Percentiles rank a stretch among this genome's conserved stretches.
phyloP scores from a whole-genome alignment of 2,888 invertebrate genomes.

The Ophraella communa region DNA sequence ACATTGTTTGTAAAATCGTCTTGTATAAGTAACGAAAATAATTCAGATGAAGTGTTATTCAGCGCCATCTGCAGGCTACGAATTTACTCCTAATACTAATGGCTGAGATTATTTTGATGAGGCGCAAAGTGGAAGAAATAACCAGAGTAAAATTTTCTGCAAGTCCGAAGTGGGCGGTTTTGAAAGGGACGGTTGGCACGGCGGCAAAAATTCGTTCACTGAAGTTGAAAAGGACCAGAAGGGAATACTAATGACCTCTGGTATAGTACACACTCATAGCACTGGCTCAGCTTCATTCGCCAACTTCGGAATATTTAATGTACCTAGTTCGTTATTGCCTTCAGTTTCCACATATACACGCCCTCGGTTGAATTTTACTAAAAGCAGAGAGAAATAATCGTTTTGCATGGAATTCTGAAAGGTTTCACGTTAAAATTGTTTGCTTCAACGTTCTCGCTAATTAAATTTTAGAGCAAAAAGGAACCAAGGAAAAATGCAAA shows the following conservation, averaged over 20 bases:
- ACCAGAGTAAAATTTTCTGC: slow-evolving; percentile 20
- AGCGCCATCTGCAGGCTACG: not conserved
- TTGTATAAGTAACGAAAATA: too few species aligned
- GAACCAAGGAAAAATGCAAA: not conserved
- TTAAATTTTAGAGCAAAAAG: not conserved
- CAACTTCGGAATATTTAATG: slow-evolving; percentile 33
- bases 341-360: slow-evolving; percentile 29
- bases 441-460: not conserved
- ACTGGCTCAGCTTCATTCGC: slow-evolving; percentile 24
- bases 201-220: slow-evolving; percentile 35
- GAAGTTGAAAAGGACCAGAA: slow-evolving; percentile 26
- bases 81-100: slow-evolving; percentile 8
- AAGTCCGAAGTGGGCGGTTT: slow-evolving; percentile 20
- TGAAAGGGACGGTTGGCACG: not conserved
- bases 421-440: slow-evolving; percentile 15
- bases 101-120: slow-evolving; percentile 19
- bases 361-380: slow-evolving; percentile 21
- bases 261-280: slow-evolving; percentile 24
- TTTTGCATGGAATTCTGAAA: slow-evolving; percentile 13
- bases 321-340: slow-evolving; percentile 30
- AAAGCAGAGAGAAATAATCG: slow-evolving; percentile 21
- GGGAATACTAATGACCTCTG: slow-evolving; percentile 38
- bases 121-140: slow-evolving; percentile 25
- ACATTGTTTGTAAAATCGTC: too few species aligned
- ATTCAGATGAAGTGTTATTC: not conserved